Evolutionary conservation across 2,797 vertebrate genomes (phyloP), one percentile per base, ranked within the genome.

Genomic region (Scolopax bukidnonensis): DNA sequence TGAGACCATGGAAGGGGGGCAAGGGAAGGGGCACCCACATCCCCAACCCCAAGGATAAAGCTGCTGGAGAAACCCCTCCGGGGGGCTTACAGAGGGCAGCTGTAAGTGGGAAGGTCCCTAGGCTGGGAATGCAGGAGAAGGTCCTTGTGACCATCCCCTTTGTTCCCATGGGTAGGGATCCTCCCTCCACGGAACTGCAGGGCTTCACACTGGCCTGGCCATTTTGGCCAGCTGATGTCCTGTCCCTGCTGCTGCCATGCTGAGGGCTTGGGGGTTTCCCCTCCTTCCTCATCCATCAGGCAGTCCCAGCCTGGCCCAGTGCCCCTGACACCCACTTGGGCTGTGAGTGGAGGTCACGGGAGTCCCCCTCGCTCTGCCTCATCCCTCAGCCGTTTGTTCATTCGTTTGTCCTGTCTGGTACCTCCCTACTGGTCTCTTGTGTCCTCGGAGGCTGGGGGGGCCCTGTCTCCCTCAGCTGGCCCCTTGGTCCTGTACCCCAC

Each of bases 1-100:
- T 98, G 98, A 98, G 81, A 38, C 64, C 0, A 0, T 4, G 10
- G 48, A n/a, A 9, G 73, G 70, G 68, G 87, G 76, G 91, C 94
- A 81, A 85, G 80, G 74, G 84, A 87, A 90, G 50, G 67, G 76
- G 32, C 16, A 36, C 76, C 63, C 2, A 6, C 78, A 56, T 54
- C 10, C 0, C 60, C 47, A 8, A 15, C 32, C 32, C 7, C 10
- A 5, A 43, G 76, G 82, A 79, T 70, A 67, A 73, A 74, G 84
- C 77, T 84, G 84, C 63, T 88, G 57, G 70, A 91, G 64, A 87
- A 64, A 45, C 41, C 45, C 1, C 1, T 27, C 54, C 24, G 48
- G 81, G 50, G 61, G 53, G 63, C 78, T 90, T 32, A 41, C 71
- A 32, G 87, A 86, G 38, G 48, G 12, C 53, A 41, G 25, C 33